Base-by-base conservation (phyloP, 2,888 invertebrate genomes). In the Carterocephalus palaemon region DNA sequence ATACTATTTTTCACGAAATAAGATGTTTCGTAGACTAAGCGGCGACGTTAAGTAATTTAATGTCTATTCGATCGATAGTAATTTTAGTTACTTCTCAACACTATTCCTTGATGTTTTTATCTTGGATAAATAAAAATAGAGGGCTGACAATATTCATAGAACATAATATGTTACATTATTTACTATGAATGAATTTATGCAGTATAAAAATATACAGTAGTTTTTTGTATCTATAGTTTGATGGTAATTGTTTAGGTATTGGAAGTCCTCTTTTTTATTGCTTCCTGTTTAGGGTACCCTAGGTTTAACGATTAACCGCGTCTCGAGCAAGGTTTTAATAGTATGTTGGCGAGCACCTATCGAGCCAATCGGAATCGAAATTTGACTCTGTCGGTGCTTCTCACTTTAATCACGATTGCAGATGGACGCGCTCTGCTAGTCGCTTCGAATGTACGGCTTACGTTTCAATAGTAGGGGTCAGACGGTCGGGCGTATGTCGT, bases 21-120 rank as follows among this genome's bases (percentile, higher is more conserved):
- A 26, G 8, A 33, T 10, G 34, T 34, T 34, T 36, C 42, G 28
- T 22, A n/a, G 42, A 34, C 34, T 15, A 26, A 22, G 15, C 52
- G 51, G 57, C 57, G 54, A 57, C 57, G 56, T 73, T 62, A 63
- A 60, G 62, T 72, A 66, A 67, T 67, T 60, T 61, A 64, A 62
- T 64, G 64, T 64, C 66, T 61, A 66, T 63, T 65, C 58, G 60
- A 69, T 76, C 75, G 62, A 64, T 70, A 62, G 65, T 76, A 73
- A 69, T 64, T 70, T 78, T 70, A 74, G 67, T 74, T 77, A 76
- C 70, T 64, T 70, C 66, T 70, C 69, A 69, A 67, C 66, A 58
- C 67, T 65, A 75, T 74, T 62, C 65, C 70, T 71, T 69, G 72
- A 72, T 68, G 57, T 78, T 80, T 70, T 72, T 75, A 19, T 78